These are phyloP conservation scores for Drosophila asahinai DNA, from an alignment of 1,140 invertebrate genomes.

Conservation along the genomic window DNA sequence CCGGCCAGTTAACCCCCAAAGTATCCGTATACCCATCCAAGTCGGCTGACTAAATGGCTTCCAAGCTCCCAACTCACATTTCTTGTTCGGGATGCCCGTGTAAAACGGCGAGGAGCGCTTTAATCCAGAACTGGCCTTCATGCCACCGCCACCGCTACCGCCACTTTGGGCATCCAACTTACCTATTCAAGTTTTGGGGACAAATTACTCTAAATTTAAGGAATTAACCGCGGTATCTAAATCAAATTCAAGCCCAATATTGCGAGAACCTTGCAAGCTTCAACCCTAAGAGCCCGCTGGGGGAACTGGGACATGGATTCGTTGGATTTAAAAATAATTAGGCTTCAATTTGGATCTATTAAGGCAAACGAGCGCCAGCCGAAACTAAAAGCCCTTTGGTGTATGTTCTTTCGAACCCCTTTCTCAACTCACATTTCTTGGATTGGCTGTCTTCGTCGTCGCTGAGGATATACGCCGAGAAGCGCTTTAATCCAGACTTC, in stretches of 20 bases:
- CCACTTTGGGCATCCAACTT: not conserved
- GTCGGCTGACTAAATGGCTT: not conserved
- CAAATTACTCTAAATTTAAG: not conserved
- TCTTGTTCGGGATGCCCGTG: not conserved
- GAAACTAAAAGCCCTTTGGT: no score
- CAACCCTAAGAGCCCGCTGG: not conserved
- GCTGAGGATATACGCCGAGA: no score
- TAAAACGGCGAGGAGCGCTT: not conserved
- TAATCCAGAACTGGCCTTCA: not conserved
- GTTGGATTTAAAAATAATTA: no score
- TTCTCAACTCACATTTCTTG: not conserved
- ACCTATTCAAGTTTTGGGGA: conserved; percentile 3
- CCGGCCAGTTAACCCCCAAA: no score
- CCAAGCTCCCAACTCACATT: conserved; percentile 7
- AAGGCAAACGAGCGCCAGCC: no score
- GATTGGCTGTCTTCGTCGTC: not conserved
- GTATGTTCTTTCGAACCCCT: not conserved
- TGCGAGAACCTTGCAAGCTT: not conserved
- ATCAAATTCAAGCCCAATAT: not conserved
- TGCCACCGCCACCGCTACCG: not conserved
- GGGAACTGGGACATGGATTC: no score
- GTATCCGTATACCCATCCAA: no score
- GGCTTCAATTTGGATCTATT: no score
- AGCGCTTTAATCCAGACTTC: not conserved
- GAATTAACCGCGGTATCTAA: not conserved